These are phyloP conservation scores for Erythrocercus mccallii DNA, from an alignment of 2,113 vertebrate species.

Conservation along the genomic window DNA sequence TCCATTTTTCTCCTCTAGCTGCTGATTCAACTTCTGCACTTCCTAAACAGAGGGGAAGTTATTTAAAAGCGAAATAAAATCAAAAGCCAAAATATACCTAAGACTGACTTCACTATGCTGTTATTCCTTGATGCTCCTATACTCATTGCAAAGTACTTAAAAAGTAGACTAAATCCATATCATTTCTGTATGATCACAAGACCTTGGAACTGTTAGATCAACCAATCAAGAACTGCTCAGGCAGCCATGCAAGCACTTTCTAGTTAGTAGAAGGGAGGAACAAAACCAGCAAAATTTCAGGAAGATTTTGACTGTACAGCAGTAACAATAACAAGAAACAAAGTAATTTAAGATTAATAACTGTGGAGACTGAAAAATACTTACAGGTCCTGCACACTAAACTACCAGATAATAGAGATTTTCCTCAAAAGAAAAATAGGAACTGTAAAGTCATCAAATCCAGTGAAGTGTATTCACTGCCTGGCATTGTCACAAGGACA, in stretches of 20 bases:
- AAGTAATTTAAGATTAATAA: background rate
- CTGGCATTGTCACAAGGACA: background rate
- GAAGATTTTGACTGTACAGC: background rate
- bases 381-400: background rate
- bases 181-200: background rate
- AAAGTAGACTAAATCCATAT: background rate
- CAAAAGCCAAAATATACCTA: background rate
- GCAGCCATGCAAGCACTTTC: background rate
- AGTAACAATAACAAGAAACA: background rate
- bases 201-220: background rate
- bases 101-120: background rate
- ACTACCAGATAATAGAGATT: background rate
- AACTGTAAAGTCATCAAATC: background rate
- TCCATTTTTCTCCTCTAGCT: constrained; percentile 77
- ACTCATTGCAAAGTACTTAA: background rate
- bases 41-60: constrained; percentile 72
- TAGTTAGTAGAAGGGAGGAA: background rate
- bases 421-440: background rate
- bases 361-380: background rate
- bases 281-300: background rate
- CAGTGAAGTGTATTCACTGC: background rate
- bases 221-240: background rate
- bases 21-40: constrained; percentile 74
- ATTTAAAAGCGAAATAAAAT: background rate
- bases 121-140: background rate